Conservation (phyloP, 2,113 vertebrate species). For the Elaphurus davidianus region DNA sequence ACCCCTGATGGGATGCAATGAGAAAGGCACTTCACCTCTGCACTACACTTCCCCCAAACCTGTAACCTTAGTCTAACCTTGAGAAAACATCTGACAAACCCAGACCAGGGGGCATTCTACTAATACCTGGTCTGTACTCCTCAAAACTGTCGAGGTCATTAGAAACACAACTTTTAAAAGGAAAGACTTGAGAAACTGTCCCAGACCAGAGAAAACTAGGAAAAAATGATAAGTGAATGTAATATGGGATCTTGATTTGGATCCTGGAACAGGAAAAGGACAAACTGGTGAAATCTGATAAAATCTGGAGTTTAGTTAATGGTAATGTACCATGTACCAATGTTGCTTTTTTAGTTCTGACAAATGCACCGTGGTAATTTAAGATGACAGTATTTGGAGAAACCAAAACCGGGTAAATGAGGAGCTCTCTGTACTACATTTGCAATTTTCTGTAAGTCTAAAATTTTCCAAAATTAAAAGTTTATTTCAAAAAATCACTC, state of each 20-base stretch:
- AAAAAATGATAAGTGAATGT: background rate
- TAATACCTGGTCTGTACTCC: background rate
- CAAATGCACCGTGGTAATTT: background rate
- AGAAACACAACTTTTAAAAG: background rate
- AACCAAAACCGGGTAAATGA: background rate
- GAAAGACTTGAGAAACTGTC: background rate
- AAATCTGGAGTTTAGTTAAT: background rate
- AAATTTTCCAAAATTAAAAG: slow-evolving; percentile 3
- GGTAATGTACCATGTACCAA: background rate
- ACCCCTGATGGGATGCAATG: background rate
- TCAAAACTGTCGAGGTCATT: background rate
- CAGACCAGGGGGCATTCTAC: background rate
- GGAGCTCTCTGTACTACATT: background rate
- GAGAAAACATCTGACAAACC: background rate
- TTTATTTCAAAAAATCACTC: background rate
- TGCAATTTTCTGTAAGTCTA: background rate
- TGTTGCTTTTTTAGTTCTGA: background rate
- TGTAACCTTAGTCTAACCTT: background rate
- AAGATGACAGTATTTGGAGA: background rate
- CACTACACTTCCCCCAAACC: background rate
- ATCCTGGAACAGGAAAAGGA: background rate
- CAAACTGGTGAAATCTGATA: background rate
- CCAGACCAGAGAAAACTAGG: background rate
- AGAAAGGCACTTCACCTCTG: background rate
- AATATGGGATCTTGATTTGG: background rate